Evolutionary conservation across 2,113 vertebrate genomes (phyloP).

Genomic region (Taurulus bubalis): DNA sequence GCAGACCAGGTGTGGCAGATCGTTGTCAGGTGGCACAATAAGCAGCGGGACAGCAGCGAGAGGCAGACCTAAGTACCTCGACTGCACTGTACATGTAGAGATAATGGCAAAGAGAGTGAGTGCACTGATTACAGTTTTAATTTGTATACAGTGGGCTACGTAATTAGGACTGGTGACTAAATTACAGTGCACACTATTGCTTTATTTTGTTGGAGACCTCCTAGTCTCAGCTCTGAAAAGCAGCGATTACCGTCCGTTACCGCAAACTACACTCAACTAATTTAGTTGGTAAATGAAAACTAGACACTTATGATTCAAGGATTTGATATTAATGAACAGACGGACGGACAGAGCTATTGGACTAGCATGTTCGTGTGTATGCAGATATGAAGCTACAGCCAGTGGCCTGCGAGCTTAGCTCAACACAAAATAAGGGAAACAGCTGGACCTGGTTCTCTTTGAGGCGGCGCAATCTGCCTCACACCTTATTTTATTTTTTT

Average conservation of each 20-base stretch:
- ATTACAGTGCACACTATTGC: conserved; percentile 13
- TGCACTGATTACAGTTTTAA: conserved; percentile 10
- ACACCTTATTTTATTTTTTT: neutral
- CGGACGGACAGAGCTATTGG: neutral
- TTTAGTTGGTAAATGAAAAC: neutral
- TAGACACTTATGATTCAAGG: neutral
- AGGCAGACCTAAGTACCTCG: neutral
- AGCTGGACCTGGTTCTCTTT: neutral
- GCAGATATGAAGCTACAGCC: neutral
- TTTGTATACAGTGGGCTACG: conserved; percentile 15
- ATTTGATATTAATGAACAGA: neutral
- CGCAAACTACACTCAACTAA: neutral
- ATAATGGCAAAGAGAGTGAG: conserved; percentile 19
- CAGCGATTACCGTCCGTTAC: conserved; percentile 1
- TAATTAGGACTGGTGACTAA: conserved; percentile 20
- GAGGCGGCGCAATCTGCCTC: neutral
- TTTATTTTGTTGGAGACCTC: conserved; percentile 16
- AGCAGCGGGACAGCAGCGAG: neutral
- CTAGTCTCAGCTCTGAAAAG: conserved; percentile 24
- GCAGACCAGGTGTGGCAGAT: conserved; percentile 12
- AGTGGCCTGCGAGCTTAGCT: neutral
- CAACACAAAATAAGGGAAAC: neutral
- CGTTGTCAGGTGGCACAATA: conserved; percentile 15
- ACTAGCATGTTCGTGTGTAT: neutral
- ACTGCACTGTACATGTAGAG: neutral